Conservation (phyloP, 2,797 vertebrate species). For the Anisognathus igniventris region DNA sequence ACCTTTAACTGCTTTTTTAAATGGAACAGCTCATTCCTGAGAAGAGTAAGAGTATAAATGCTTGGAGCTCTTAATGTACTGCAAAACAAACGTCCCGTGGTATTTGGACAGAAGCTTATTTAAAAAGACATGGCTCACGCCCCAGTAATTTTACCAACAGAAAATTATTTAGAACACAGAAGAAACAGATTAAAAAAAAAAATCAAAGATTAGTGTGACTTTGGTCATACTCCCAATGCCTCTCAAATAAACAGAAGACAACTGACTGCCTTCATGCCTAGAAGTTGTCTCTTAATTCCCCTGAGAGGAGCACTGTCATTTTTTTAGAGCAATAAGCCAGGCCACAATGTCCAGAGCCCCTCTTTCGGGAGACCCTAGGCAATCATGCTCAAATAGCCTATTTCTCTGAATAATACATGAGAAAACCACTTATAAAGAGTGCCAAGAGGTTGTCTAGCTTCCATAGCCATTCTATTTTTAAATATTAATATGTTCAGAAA, state of each 20-base stretch:
- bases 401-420: conserved; percentile 62
- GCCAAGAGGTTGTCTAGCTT: conserved; percentile 3
- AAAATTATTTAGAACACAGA: background rate
- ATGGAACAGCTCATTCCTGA: background rate
- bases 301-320: background rate
- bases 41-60: background rate
- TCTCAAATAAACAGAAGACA: background rate
- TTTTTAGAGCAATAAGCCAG: background rate
- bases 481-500: conserved; percentile 46
- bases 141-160: background rate
- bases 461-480: background rate
- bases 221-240: background rate
- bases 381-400: background rate
- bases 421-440: conserved; percentile 48
- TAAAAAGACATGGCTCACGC: background rate
- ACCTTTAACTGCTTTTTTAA: background rate
- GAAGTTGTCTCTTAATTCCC: background rate
- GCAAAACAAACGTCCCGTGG: background rate
- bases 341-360: background rate
- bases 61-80: background rate
- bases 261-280: background rate
- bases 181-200: background rate
- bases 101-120: background rate
- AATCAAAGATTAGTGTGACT: background rate
- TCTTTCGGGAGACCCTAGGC: background rate